Base-by-base conservation (phyloP, 2,113 vertebrate species). In the Pseudolaguvia tuberculata region DNA sequence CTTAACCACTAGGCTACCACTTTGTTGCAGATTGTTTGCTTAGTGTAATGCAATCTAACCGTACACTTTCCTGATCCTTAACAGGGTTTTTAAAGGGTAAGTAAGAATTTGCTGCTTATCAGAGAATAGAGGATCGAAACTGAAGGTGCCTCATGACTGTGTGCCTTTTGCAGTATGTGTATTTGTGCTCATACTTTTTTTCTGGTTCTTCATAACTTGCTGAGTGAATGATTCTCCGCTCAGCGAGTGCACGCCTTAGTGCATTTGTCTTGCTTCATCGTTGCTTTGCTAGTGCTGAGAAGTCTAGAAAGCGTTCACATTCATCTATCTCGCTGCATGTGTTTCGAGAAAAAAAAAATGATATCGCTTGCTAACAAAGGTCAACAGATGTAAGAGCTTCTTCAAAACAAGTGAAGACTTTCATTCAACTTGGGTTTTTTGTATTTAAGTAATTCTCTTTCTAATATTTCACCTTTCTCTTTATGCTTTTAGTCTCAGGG, bases 71-170 rank as follows among this genome's bases (percentile, higher is more conserved):
- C 62, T 68, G 18, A 3, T 31, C 68, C 67, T 77, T 74, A 73
- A 21, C 63, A 57, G 68, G 73, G 75, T 77, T 76, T 70, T 77
- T 74, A 79, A 75, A 77, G 70, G 39, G 61, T 70, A 67, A 57
- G 67, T 81, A 72, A 72, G 67, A 78, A 70, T 57, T 58, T 29
- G 72, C 50, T 75, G 76, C 77, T 78, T 78, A 78, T 80, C 75
- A 78, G 72, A 71, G 71, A 61, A 77, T 62, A 70, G 59, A 51
- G 61, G 75, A 42, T 63, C 74, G 58, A 78, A 81, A 63, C 71
- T 53, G 66, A 58, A 78, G 66, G 79, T 51, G 45, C 31, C 39
- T 17, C 31, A 66, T 47, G 62, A 78, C 67, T 71, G 53, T 50
- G 70, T 51, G 18, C 14, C 31, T 67, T 69, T 21, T 57, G 17